These are phyloP conservation scores for Tinea trinotella DNA, from an alignment of 2,888 invertebrate genomes.

Conservation along the genomic window DNA sequence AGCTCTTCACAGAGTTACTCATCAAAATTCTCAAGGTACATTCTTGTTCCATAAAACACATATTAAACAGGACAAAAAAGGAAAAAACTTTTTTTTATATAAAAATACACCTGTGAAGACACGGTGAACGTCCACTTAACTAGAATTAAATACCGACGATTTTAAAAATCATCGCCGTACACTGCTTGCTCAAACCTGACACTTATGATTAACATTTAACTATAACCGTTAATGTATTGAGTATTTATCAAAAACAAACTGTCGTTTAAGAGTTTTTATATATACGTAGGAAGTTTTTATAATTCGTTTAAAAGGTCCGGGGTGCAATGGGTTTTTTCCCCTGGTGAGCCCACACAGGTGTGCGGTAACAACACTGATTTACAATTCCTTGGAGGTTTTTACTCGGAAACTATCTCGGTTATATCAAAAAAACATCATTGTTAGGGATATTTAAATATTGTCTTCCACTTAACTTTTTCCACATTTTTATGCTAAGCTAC, in stretches of 20 bases:
- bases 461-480: not conserved
- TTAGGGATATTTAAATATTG: not conserved
- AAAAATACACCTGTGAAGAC: conserved; percentile 15
- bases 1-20: not conserved
- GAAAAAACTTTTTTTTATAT: not conserved
- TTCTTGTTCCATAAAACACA: conserved; percentile 12
- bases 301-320: conserved; percentile 69
- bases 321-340: conserved; percentile 57
- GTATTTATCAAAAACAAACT: not conserved
- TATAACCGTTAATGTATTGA: not conserved
- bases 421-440: not conserved
- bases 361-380: conserved; percentile 45
- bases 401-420: conserved; percentile 18
- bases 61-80: conserved; percentile 11
- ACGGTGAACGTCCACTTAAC: conserved; percentile 10
- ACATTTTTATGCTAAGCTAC: too few relatives aligned
- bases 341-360: conserved; percentile 65
- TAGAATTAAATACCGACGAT: not conserved
- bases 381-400: conserved; percentile 52
- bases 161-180: not conserved
- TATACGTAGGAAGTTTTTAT: conserved; percentile 60
- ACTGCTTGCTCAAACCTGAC: not conserved
- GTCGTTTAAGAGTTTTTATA: not conserved
- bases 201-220: not conserved
- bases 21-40: conserved; percentile 8